Conservation (phyloP, 2,797 vertebrate species). For the Sebastes kiyomatsui region DNA sequence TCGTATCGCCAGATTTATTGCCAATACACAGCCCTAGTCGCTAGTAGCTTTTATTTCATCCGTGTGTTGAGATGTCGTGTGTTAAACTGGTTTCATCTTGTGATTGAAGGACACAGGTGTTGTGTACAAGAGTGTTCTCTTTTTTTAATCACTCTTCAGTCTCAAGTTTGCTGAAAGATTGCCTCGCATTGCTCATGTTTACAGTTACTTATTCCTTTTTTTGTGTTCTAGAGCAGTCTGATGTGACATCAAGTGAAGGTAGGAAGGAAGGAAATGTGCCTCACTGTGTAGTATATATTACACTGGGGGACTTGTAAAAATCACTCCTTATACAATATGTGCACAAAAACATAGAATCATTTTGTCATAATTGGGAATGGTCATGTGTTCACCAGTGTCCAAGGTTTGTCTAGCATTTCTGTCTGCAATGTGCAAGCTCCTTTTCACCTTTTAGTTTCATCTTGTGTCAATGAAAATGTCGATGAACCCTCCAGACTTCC, state of each 20-base stretch:
- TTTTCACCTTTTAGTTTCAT: constrained; percentile 17
- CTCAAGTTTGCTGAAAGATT: constrained; percentile 27
- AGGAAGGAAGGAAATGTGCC: constrained; percentile 6
- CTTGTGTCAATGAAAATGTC: constrained; percentile 12
- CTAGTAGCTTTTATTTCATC: neutral
- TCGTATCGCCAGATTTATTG: too few species aligned
- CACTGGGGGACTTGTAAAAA: neutral
- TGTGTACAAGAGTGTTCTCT: neutral
- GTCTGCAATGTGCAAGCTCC: neutral
- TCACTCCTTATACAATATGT: neutral
- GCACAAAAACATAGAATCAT: neutral
- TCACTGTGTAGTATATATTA: neutral
- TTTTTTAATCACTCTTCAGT: constrained; percentile 1
- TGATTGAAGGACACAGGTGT: constrained; percentile 27
- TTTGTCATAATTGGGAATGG: neutral
- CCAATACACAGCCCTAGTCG: neutral
- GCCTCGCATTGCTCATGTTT: constrained; percentile 6
- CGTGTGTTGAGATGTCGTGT: neutral
- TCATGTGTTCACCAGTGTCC: neutral
- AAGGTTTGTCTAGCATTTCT: neutral
- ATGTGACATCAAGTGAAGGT: constrained; percentile 62
- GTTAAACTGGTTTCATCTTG: constrained; percentile 1
- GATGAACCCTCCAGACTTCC: constrained; percentile 37
- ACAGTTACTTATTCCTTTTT: constrained; percentile 3
- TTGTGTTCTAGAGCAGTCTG: constrained; percentile 57